Percentiles rank a stretch among this genome's conserved stretches.
Conservation (phyloP, 2,888 invertebrate genomes). For the Meliscaeva auricollis region DNA sequence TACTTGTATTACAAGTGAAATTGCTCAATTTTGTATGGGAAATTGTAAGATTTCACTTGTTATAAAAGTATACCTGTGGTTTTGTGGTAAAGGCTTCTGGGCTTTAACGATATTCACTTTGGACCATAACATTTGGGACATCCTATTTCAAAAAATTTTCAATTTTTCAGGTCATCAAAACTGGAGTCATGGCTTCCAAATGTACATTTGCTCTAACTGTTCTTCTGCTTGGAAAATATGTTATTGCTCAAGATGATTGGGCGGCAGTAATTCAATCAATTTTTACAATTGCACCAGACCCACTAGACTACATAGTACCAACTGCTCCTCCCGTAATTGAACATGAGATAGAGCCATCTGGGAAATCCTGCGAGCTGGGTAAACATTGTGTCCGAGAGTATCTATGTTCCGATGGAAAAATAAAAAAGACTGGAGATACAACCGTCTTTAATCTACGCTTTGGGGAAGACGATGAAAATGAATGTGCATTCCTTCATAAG, state of each 20-base stretch:
- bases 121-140: no score
- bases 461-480: constrained; percentile 80
- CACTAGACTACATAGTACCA: neutral
- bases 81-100: no score
- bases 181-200: neutral
- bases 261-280: neutral
- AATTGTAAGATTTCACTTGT: no score
- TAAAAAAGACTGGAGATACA: constrained; percentile 88
- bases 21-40: no score
- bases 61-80: no score
- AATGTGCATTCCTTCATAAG: constrained; percentile 78
- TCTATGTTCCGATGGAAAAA: constrained; percentile 88
- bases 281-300: neutral
- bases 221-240: neutral
- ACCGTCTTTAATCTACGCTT: constrained; percentile 90
- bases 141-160: no score
- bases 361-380: constrained; percentile 78
- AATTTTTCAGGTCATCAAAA: neutral
- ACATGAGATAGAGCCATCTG: neutral
- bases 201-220: neutral
- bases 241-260: neutral
- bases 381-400: constrained; percentile 92
- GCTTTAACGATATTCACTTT: no score
- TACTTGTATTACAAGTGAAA: no score
- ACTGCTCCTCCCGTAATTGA: neutral